Conservation (phyloP, 1,140 invertebrate genomes). For the Helicoverpa zea region DNA sequence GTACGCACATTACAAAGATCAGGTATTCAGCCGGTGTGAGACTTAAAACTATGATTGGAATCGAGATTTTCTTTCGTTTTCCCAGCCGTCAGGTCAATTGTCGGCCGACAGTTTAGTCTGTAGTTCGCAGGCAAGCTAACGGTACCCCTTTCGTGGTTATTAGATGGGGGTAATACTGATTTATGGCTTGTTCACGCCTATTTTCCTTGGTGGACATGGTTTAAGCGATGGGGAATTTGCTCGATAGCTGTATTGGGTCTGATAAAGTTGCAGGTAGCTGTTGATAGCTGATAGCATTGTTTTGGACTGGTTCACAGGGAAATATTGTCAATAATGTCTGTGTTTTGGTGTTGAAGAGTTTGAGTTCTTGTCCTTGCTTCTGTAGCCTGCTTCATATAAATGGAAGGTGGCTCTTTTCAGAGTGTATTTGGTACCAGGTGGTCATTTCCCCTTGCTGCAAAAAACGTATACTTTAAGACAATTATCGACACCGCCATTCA, state of each 20-base stretch:
- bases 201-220: slow-evolving; percentile 8
- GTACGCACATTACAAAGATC: too few species aligned
- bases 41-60: too few species aligned
- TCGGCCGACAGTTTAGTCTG: too few species aligned
- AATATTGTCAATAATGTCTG: neutral
- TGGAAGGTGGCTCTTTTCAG: too few species aligned
- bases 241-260: neutral
- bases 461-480: neutral
- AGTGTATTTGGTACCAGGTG: too few species aligned
- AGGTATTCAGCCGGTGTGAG: too few species aligned
- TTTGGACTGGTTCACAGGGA: neutral
- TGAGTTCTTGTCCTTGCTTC: neutral
- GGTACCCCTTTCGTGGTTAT: slow-evolving; percentile 24
- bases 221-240: slow-evolving; percentile 25
- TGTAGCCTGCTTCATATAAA: neutral
- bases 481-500: neutral
- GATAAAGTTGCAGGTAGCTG: neutral
- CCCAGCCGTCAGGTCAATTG: too few species aligned
- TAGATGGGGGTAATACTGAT: slow-evolving; percentile 21
- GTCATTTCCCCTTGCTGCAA: too few species aligned
- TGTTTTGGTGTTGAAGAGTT: neutral
- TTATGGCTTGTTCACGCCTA: slow-evolving; percentile 18
- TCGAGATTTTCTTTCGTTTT: too few species aligned
- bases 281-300: neutral
- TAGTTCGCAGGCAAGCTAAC: slow-evolving; percentile 1